A percentile compares a stretch with the other conserved stretches of the same genome.
Evolutionary conservation across 2,797 vertebrate genomes (phyloP).

Genomic region (Margarornis squamiger): DNA sequence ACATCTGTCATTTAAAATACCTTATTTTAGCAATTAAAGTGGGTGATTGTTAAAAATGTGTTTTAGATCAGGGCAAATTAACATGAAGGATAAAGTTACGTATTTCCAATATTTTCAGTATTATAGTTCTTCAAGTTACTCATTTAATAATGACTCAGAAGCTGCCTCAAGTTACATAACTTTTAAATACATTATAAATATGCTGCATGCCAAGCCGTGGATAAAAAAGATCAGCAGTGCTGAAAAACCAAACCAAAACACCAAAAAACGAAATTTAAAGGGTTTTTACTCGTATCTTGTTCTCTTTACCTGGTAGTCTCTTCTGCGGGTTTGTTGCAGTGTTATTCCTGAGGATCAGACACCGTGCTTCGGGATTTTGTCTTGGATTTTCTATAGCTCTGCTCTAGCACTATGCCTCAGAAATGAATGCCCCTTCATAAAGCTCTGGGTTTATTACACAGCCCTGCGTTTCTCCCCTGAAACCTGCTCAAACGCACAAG

Average conservation of each 20-base stretch:
- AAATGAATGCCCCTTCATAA: background rate
- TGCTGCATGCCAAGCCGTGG: background rate
- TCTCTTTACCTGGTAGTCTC: background rate
- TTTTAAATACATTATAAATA: slow-evolving; percentile 22
- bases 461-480: background rate
- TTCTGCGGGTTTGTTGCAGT: background rate
- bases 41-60: slow-evolving; percentile 14
- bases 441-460: background rate
- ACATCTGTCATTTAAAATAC: slow-evolving; percentile 37
- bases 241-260: background rate
- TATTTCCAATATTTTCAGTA: background rate
- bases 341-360: background rate
- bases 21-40: slow-evolving; percentile 65
- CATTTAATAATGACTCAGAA: slow-evolving; percentile 8
- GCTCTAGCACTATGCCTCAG: background rate
- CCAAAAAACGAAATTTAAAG: background rate
- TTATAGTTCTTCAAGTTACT: slow-evolving; percentile 36
- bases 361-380: background rate
- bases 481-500: background rate
- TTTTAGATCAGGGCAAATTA: slow-evolving; percentile 32
- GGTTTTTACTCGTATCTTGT: background rate
- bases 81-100: background rate
- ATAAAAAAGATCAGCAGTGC: background rate
- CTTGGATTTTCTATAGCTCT: background rate
- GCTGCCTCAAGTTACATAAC: slow-evolving; percentile 4